Evolutionary conservation across 2,113 vertebrate species (phyloP).

Genomic region (Syrrhaptes paradoxus): DNA sequence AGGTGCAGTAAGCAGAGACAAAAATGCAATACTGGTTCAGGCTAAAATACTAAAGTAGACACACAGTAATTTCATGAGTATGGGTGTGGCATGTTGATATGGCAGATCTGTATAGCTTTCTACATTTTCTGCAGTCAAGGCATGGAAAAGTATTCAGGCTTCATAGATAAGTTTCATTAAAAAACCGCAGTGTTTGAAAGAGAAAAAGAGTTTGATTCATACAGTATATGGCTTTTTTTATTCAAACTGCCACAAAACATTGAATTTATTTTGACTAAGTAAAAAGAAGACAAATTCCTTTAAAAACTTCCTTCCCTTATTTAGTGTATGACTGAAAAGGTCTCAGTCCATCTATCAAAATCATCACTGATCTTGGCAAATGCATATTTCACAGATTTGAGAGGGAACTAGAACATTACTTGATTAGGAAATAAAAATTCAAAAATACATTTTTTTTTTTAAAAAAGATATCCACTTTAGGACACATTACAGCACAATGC

Average conservation of each 20-base stretch:
- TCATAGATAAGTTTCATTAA: not conserved
- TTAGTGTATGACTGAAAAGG: not conserved
- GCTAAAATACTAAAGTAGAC: not conserved
- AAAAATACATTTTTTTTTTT: not conserved
- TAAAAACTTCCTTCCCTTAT: not conserved
- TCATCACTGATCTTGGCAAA: not conserved
- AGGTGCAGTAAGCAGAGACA: accelerated
- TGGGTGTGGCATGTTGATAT: not conserved
- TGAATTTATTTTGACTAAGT: not conserved
- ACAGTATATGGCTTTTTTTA: not conserved
- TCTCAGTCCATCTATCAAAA: not conserved
- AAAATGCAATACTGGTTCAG: not conserved
- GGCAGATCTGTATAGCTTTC: not conserved
- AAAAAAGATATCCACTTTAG: not conserved
- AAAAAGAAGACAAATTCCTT: not conserved
- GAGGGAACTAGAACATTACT: not conserved
- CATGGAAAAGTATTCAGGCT: not conserved
- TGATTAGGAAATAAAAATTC: not conserved
- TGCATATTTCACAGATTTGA: not conserved
- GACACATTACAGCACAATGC: not conserved
- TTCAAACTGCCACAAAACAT: not conserved
- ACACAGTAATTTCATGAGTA: accelerated
- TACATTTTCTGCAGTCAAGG: not conserved
- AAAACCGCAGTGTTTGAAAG: not conserved
- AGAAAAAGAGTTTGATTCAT: not conserved